phyloP scores from a whole-genome alignment of 1,140 invertebrate species.

The Diorhabda elongata region DNA sequence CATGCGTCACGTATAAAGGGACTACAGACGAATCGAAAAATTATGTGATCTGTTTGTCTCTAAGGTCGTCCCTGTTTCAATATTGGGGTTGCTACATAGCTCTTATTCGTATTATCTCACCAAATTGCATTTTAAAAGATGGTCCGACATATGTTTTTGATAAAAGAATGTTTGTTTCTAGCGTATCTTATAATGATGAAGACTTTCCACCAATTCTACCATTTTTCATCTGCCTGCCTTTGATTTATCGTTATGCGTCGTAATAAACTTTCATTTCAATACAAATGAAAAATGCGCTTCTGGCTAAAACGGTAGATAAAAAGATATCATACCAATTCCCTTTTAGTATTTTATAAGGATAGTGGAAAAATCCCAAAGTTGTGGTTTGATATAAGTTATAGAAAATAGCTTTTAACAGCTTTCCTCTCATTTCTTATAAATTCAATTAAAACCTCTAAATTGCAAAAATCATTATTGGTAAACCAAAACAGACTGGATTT shows the following conservation, averaged over 20 bases:
- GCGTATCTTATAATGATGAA: conserved; percentile 24
- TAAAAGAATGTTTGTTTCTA: conserved; percentile 38
- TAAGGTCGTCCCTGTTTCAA: conserved; percentile 13
- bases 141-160: conserved; percentile 43
- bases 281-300: background rate
- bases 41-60: background rate
- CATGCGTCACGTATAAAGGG: too few species aligned
- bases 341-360: too few species aligned
- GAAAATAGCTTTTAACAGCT: too few species aligned
- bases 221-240: conserved; percentile 10
- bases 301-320: background rate
- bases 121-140: conserved; percentile 46
- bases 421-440: too few species aligned
- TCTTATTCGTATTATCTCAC: conserved; percentile 41
- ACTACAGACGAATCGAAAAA: too few species aligned
- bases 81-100: conserved; percentile 26
- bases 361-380: too few species aligned
- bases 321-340: background rate
- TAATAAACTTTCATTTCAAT: conserved; percentile 12
- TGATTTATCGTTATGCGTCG: conserved; percentile 14
- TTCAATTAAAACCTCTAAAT: too few species aligned
- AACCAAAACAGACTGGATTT: too few species aligned
- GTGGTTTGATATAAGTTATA: too few species aligned
- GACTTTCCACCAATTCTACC: conserved; percentile 12
- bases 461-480: too few species aligned